phyloP scores from a whole-genome alignment of 2,888 invertebrate species.

The Metacarcinus magister region DNA sequence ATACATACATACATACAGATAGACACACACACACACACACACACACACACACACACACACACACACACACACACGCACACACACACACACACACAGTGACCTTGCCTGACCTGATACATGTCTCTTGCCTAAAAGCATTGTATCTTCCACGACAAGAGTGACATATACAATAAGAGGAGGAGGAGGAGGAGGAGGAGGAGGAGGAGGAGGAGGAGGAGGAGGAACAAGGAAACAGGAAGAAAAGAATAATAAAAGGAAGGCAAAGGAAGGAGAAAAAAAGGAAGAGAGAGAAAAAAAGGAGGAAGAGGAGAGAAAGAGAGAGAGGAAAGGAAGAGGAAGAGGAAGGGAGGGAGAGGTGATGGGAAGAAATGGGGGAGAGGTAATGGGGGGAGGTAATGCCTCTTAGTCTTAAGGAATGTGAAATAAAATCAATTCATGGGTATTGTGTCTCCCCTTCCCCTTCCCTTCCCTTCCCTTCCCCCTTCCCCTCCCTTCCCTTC shows the following conservation, averaged over 20 bases:
- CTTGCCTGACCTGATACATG: too few species aligned
- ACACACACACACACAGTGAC: too few species aligned
- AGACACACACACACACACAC: too few species aligned
- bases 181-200: not conserved
- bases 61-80: too few species aligned
- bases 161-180: not conserved
- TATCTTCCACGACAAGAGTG: too few species aligned
- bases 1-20: too few species aligned
- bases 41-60: too few species aligned
- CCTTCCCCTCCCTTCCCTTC: too few species aligned
- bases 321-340: not conserved
- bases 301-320: not conserved
- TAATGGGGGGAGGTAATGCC: not conserved
- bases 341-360: not conserved
- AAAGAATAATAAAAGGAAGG: not conserved
- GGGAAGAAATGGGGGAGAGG: not conserved
- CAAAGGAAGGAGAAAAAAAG: not conserved
- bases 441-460: not conserved
- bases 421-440: not conserved
- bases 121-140: too few species aligned
- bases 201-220: not conserved
- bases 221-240: not conserved
- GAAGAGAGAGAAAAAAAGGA: not conserved
- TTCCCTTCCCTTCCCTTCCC: not conserved
- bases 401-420: too few species aligned